A percentile compares a stretch with the other conserved stretches of the same genome.
phyloP scores from a whole-genome alignment of 2,797 vertebrate species.

The Gymnodraco acuticeps region DNA sequence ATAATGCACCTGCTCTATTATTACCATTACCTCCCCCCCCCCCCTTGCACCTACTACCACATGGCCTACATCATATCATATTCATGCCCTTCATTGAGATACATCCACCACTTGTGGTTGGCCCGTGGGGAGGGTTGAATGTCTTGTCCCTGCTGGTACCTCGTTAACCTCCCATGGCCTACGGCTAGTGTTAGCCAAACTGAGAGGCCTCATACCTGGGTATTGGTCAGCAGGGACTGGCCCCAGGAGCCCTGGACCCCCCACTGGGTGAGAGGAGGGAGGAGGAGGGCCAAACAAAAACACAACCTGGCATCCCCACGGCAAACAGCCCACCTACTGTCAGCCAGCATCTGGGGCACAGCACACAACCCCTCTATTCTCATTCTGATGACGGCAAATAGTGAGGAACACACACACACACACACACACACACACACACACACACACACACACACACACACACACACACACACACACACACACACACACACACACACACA shows the following conservation, averaged over 20 bases:
- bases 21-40: not conserved
- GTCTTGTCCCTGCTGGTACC: conserved; percentile 82
- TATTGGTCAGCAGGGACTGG: conserved; percentile 78
- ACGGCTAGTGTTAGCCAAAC: conserved; percentile 76
- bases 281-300: conserved; percentile 83
- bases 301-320: conserved; percentile 80
- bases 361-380: conserved; percentile 71
- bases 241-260: conserved; percentile 70
- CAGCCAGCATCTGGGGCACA: conserved; percentile 76
- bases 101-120: conserved; percentile 65
- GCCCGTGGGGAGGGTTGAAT: conserved; percentile 66
- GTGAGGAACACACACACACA: conserved; percentile 44
- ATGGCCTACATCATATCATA: conserved; percentile 35
- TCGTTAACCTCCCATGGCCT: conserved; percentile 82
- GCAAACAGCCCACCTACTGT: conserved; percentile 82
- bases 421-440: not conserved
- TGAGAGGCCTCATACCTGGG: conserved; percentile 79
- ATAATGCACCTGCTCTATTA: conserved; percentile 12
- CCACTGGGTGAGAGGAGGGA: conserved; percentile 67
- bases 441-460: no score
- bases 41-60: not conserved
- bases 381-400: conserved; percentile 74
- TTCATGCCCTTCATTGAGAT: conserved; percentile 60
- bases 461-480: no score
- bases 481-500: conserved; percentile 26